phyloP scores from a whole-genome alignment of 2,888 invertebrate species.

The Cheilosia scutellata region DNA sequence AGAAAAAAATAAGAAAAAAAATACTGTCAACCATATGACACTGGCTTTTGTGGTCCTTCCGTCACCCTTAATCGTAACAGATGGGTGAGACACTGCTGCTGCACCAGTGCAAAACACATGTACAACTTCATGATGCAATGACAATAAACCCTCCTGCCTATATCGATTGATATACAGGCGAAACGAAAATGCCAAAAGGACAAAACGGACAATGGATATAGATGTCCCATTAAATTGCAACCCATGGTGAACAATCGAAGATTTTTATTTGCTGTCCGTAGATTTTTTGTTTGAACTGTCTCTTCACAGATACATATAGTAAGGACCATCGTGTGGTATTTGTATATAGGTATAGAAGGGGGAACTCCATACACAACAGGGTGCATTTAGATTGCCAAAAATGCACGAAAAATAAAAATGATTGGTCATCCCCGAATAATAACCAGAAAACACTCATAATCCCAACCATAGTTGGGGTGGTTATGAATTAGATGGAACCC shows the following conservation, averaged over 20 bases:
- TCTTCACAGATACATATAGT: constrained; percentile 23
- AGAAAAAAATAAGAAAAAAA: constrained; percentile 33
- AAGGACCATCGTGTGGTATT: background rate
- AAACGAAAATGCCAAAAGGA: constrained; percentile 9
- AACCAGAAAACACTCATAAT: constrained; percentile 72
- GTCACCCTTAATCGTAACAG: constrained; percentile 60
- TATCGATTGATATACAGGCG: constrained; percentile 46
- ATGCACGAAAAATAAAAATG: constrained; percentile 41
- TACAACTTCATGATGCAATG: constrained; percentile 42
- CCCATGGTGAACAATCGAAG: constrained; percentile 38
- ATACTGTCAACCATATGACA: constrained; percentile 71
- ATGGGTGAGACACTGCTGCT: constrained; percentile 36
- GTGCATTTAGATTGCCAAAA: constrained; percentile 36
- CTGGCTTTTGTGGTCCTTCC: constrained; percentile 63
- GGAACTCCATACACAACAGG: constrained; percentile 54
- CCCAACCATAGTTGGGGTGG: constrained; percentile 52
- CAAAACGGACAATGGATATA: constrained; percentile 42
- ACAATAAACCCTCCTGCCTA: constrained; percentile 16
- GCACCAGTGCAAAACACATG: constrained; percentile 47
- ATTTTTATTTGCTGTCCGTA: constrained; percentile 52
- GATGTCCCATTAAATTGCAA: constrained; percentile 49
- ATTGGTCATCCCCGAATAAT: constrained; percentile 73
- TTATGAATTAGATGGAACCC: constrained; percentile 33
- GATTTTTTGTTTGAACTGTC: constrained; percentile 53
- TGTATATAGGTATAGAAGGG: background rate